A percentile compares a stretch with the other conserved stretches of the same genome.
Evolutionary conservation across 2,888 invertebrate genomes (phyloP).

Genomic region (Coleophora flavipennella): DNA sequence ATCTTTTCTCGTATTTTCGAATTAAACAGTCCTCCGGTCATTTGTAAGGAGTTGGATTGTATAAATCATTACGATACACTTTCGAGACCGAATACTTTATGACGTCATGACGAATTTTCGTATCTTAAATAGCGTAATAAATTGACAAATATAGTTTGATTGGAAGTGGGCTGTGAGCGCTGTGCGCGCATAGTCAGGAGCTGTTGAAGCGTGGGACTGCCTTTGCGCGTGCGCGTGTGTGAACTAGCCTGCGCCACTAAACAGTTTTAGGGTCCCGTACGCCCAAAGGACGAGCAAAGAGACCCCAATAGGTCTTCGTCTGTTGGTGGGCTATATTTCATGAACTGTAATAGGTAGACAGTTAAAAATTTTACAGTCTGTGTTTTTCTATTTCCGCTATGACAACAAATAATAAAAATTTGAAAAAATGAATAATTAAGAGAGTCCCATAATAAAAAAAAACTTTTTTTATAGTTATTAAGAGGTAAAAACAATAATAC

Average conservation of each 20-base stretch:
- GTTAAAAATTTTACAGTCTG: too few relatives aligned
- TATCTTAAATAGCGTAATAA: conserved; percentile 21
- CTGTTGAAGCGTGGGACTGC: conserved; percentile 42
- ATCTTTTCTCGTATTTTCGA: conserved; percentile 19
- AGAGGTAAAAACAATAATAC: too few relatives aligned
- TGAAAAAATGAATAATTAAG: too few relatives aligned
- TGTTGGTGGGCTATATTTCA: too few relatives aligned
- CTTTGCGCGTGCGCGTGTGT: conserved; percentile 46
- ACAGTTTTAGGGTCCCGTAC: too few relatives aligned
- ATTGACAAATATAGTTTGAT: conserved; percentile 17
- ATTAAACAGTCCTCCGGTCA: conserved; percentile 20
- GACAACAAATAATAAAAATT: too few relatives aligned
- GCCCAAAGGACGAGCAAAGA: too few relatives aligned
- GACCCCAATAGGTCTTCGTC: too few relatives aligned
- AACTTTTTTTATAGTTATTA: too few relatives aligned
- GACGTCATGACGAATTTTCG: conserved; percentile 16
- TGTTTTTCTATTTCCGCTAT: too few relatives aligned
- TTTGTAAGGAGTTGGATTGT: conserved; percentile 19
- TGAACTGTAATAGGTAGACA: too few relatives aligned
- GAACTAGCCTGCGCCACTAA: conserved; percentile 51
- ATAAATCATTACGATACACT: conserved; percentile 34
- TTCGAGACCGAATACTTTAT: conserved; percentile 9
- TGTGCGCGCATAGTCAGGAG: conserved; percentile 23
- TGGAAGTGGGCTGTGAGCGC: conserved; percentile 39
- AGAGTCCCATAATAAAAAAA: too few relatives aligned